Evolutionary conservation across 2,888 invertebrate genomes (phyloP).

Genomic region (Tetranychus truncatus): DNA sequence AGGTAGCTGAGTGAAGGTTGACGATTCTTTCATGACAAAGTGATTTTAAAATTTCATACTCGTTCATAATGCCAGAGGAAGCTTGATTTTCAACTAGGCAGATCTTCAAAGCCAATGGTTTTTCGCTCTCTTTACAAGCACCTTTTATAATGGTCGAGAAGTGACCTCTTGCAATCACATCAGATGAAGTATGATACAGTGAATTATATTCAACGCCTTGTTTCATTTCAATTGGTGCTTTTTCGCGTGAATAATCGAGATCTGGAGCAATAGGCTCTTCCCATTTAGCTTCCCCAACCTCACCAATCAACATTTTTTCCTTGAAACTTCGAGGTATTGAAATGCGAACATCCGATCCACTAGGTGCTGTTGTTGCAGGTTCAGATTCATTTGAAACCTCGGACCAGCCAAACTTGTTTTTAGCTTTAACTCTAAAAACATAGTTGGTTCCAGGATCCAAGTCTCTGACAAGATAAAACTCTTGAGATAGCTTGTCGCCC

Average conservation of each 20-base stretch:
- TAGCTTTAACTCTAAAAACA: constrained; percentile 67
- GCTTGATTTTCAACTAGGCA: constrained; percentile 33
- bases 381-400: constrained; percentile 65
- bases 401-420: constrained; percentile 84
- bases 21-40: constrained; percentile 71
- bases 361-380: constrained; percentile 24
- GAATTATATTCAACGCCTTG: constrained; percentile 34
- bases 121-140: constrained; percentile 53
- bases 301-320: constrained; percentile 38
- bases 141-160: constrained; percentile 64
- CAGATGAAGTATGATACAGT: constrained; percentile 48
- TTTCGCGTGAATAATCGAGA: constrained; percentile 55
- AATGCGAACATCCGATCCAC: constrained; percentile 29
- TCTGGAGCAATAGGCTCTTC: constrained; percentile 29
- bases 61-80: constrained; percentile 45
- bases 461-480: constrained; percentile 64
- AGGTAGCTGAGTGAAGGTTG: constrained; percentile 35
- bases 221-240: constrained; percentile 52
- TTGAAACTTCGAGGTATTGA: constrained; percentile 35
- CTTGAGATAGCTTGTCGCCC: constrained; percentile 74
- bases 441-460: constrained; percentile 62
- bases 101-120: constrained; percentile 67
- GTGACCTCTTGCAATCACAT: constrained; percentile 62
- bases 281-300: constrained; percentile 1
- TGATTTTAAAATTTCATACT: constrained; percentile 62